Conservation (phyloP, 1,140 invertebrate genomes). For the Belonocnema kinseyi region DNA sequence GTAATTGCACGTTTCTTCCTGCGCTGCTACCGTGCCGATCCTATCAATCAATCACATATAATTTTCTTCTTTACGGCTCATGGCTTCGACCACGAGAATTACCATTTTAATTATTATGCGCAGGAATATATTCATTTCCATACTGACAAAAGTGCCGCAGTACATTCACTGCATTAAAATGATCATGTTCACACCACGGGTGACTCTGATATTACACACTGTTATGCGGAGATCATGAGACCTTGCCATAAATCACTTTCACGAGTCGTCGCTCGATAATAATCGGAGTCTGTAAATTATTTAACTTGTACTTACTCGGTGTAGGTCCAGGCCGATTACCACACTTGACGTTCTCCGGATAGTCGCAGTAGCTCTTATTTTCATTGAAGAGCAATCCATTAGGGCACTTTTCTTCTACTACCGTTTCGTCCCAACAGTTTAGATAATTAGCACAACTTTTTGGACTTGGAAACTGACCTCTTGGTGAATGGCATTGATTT, state of each 20-base stretch:
- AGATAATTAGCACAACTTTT: slow-evolving; percentile 80
- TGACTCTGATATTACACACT: slow-evolving; percentile 19
- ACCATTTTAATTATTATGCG: slow-evolving; percentile 23
- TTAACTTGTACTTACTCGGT: slow-evolving; percentile 62
- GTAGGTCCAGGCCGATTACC: slow-evolving; percentile 71
- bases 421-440: slow-evolving; percentile 84
- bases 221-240: not conserved
- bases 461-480: slow-evolving; percentile 79
- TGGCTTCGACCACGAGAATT: slow-evolving; percentile 1
- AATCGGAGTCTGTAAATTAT: not conserved
- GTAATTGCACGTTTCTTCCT: slow-evolving; percentile 21
- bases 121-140: slow-evolving; percentile 19
- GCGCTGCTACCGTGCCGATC: slow-evolving; percentile 1
- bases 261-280: not conserved
- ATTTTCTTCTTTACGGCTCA: slow-evolving; percentile 13
- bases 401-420: slow-evolving; percentile 81
- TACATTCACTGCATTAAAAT: slow-evolving; percentile 12
- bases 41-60: slow-evolving; percentile 19
- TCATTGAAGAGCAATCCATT: slow-evolving; percentile 79
- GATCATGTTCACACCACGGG: slow-evolving; percentile 24
- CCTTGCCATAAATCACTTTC: slow-evolving; percentile 11
- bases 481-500: slow-evolving; percentile 59
- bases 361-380: slow-evolving; percentile 80
- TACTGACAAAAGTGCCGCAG: not conserved
- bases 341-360: slow-evolving; percentile 80